These are phyloP conservation scores for Dendrolimus punctatus DNA, from an alignment of 1,140 invertebrate genomes.

Conservation along the genomic window DNA sequence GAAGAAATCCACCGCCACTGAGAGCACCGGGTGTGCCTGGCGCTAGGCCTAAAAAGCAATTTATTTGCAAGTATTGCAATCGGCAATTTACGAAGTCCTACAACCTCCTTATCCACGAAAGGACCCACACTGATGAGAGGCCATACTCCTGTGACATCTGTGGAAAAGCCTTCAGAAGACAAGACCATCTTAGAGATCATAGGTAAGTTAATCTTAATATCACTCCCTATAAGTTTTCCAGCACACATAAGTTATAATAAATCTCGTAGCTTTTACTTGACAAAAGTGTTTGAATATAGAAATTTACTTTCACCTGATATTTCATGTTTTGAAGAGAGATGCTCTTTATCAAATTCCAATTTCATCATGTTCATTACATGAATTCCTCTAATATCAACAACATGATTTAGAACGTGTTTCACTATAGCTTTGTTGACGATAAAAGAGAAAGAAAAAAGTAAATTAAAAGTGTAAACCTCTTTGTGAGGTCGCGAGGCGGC, in stretches of 20 bases:
- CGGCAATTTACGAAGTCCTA: conserved; percentile 97
- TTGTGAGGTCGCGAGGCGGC: conserved; percentile 63
- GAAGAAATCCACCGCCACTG: conserved; percentile 69
- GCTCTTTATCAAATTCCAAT: conserved; percentile 30
- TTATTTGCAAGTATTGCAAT: conserved; percentile 96
- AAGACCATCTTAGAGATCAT: conserved; percentile 95
- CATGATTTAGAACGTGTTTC: conserved; percentile 54
- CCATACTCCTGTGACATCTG: conserved; percentile 97
- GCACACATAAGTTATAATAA: not conserved
- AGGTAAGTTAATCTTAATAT: conserved; percentile 71
- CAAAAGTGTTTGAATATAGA: conserved; percentile 5
- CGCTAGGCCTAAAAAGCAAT: conserved; percentile 90
- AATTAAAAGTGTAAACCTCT: conserved; percentile 65
- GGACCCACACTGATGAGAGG: conserved; percentile 96
- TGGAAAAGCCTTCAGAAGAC: conserved; percentile 93
- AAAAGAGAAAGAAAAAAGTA: conserved; percentile 46
- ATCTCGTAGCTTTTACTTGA: conserved; percentile 1
- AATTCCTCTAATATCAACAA: conserved; percentile 45
- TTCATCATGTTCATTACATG: conserved; percentile 6
- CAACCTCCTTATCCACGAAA: conserved; percentile 95
- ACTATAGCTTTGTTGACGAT: conserved; percentile 52
- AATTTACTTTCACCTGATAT: conserved; percentile 19
- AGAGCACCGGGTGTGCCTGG: conserved; percentile 73
- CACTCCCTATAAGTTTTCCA: too few relatives aligned
- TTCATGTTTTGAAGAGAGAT: conserved; percentile 8